Evolutionary conservation across 1,140 invertebrate species (phyloP).

Genomic region (Brevipalpus yothersi): DNA sequence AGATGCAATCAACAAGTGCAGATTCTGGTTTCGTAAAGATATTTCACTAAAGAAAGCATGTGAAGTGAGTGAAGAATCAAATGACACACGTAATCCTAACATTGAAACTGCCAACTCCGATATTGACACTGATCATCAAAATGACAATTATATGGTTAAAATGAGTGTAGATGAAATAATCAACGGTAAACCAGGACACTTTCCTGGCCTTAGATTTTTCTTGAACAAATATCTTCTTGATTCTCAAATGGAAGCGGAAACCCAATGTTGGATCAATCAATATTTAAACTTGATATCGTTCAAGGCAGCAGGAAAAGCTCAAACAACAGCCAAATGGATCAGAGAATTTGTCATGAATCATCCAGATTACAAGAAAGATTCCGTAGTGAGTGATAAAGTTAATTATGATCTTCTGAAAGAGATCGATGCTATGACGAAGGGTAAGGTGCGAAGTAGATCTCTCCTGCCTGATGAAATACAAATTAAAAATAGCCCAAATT

Average conservation of each 20-base stretch:
- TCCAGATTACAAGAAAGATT: conserved; percentile 70
- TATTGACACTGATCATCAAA: neutral
- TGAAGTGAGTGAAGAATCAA: conserved; percentile 4
- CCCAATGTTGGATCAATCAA: conserved; percentile 83
- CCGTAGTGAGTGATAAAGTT: conserved; percentile 58
- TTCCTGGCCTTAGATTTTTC: conserved; percentile 80
- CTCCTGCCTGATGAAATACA: no score
- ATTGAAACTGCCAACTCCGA: neutral
- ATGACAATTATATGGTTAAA: conserved; percentile 18
- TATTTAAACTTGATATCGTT: conserved; percentile 83
- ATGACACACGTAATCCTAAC: neutral
- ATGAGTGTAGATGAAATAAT: conserved; percentile 91
- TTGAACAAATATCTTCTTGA: conserved; percentile 74
- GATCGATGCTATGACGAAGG: conserved; percentile 42
- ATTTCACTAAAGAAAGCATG: conserved; percentile 23
- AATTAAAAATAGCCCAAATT: no score
- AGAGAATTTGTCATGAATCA: conserved; percentile 67
- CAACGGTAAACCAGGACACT: conserved; percentile 74
- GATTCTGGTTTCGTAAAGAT: conserved; percentile 76
- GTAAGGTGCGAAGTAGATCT: conserved; percentile 21
- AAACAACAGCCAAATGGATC: conserved; percentile 75
- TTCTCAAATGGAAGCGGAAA: conserved; percentile 88
- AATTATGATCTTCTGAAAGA: conserved; percentile 75
- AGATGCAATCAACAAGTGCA: conserved; percentile 51
- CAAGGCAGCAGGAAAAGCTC: conserved; percentile 56